Conservation (phyloP, 64 coral and sea anemone species). For the Montipora foliosa region DNA sequence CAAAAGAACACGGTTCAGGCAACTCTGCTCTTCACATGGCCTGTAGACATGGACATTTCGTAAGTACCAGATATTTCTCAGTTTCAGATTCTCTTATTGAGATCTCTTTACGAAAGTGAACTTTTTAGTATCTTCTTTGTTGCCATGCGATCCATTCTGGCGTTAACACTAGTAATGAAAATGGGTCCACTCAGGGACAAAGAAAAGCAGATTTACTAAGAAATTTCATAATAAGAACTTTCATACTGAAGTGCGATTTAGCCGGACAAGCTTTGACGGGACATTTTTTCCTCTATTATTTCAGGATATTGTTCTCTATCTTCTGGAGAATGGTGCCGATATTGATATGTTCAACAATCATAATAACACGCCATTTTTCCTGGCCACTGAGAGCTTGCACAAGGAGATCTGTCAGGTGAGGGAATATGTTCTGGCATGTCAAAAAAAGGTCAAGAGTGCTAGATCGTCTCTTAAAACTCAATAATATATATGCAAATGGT, state of each 20-base stretch:
- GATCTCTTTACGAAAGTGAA: too few species aligned
- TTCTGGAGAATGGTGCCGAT: constrained; percentile 91
- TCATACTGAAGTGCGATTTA: too few species aligned
- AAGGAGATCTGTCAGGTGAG: constrained; percentile 93
- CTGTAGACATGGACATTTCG: constrained; percentile 91
- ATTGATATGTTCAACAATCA: constrained; percentile 89
- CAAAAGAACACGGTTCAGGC: constrained; percentile 90
- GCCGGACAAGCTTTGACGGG: not conserved
- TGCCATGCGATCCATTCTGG: too few species aligned
- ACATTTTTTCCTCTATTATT: not conserved
- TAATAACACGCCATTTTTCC: constrained; percentile 92
- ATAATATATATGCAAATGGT: too few species aligned
- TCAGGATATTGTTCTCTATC: constrained; percentile 86
- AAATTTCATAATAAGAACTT: too few species aligned
- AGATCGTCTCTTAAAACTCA: too few species aligned
- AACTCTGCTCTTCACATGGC: constrained; percentile 97
- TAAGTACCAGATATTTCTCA: constrained; percentile 25
- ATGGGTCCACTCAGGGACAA: too few species aligned
- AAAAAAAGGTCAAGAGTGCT: not conserved
- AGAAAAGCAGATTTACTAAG: too few species aligned
- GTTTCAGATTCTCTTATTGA: too few species aligned
- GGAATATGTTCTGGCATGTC: not conserved
- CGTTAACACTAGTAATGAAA: too few species aligned
- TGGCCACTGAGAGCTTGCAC: constrained; percentile 87
- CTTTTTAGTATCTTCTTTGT: too few species aligned